A percentile compares a stretch with the other conserved stretches of the same genome.
Conservation (phyloP, 1,140 invertebrate species). For the Drosophila mojavensis region DNA sequence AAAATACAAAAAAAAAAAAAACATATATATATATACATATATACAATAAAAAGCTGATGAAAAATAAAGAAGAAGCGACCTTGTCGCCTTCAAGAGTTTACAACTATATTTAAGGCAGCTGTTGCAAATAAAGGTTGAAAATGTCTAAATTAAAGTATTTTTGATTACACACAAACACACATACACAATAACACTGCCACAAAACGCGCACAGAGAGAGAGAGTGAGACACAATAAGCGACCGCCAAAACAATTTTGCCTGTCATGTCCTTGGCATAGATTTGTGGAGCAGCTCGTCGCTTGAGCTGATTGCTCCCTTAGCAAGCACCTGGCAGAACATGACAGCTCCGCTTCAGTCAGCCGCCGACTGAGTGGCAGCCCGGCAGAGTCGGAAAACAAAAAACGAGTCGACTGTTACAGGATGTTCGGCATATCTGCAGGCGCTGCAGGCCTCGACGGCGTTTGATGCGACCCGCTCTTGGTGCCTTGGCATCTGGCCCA, state of each 20-base stretch:
- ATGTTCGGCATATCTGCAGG: constrained; percentile 45
- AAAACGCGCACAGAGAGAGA: not conserved
- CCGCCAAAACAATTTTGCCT: constrained; percentile 60
- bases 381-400: constrained; percentile 1
- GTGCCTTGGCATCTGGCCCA: not conserved
- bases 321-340: constrained; percentile 46
- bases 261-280: constrained; percentile 75
- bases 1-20: too few relatives aligned
- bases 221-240: constrained; percentile 8
- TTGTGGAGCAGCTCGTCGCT: constrained; percentile 33
- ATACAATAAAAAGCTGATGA: constrained; percentile 21
- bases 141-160: constrained; percentile 50
- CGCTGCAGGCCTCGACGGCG: constrained; percentile 5
- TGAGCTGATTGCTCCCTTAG: constrained; percentile 69
- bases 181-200: not conserved
- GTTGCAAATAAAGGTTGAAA: constrained; percentile 77
- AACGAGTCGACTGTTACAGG: constrained; percentile 46
- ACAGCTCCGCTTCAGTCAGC: constrained; percentile 17
- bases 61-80: constrained; percentile 13
- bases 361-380: constrained; percentile 24
- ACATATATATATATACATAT: constrained; percentile 22
- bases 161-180: constrained; percentile 12
- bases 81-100: constrained; percentile 59
- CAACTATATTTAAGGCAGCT: constrained; percentile 64
- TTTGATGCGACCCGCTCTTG: constrained; percentile 27